Evolutionary conservation across 1,140 invertebrate genomes (phyloP).

Genomic region (Agraylea sexmaculata): DNA sequence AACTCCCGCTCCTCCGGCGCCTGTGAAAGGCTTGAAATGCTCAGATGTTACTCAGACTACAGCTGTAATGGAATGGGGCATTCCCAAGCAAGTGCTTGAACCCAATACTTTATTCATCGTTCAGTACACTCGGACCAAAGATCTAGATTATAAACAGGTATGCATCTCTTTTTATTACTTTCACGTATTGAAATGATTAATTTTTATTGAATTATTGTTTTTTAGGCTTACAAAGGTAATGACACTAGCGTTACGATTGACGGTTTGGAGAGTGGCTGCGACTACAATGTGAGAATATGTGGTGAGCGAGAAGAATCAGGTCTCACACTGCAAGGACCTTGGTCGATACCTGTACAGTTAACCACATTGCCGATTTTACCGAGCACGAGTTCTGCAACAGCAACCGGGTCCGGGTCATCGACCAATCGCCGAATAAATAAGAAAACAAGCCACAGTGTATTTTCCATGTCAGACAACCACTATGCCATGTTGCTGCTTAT

Average conservation of each 20-base stretch:
- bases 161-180: conserved; percentile 11
- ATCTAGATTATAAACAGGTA: conserved; percentile 50
- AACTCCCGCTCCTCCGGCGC: conserved; percentile 62
- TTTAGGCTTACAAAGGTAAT: conserved; percentile 57
- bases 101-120: conserved; percentile 54
- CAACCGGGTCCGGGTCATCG: conserved; percentile 21
- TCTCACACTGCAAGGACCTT: conserved; percentile 50
- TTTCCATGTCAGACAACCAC: conserved; percentile 49
- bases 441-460: too few relatives aligned
- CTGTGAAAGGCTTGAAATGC: conserved; percentile 55
- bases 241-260: conserved; percentile 52
- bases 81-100: conserved; percentile 37
- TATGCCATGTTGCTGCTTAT: conserved; percentile 50
- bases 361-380: too few relatives aligned
- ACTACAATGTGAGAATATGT: conserved; percentile 63
- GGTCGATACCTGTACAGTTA: conserved; percentile 48
- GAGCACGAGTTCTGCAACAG: conserved; percentile 28
- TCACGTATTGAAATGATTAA: conserved; percentile 26
- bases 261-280: conserved; percentile 53
- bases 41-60: conserved; percentile 32
- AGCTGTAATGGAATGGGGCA: conserved; percentile 44
- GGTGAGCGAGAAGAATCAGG: conserved; percentile 48
- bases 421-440: conserved; percentile 16
- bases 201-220: conserved; percentile 24
- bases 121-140: conserved; percentile 48